Conservation (phyloP, 2,113 vertebrate species). For the Calidris pygmaea region DNA sequence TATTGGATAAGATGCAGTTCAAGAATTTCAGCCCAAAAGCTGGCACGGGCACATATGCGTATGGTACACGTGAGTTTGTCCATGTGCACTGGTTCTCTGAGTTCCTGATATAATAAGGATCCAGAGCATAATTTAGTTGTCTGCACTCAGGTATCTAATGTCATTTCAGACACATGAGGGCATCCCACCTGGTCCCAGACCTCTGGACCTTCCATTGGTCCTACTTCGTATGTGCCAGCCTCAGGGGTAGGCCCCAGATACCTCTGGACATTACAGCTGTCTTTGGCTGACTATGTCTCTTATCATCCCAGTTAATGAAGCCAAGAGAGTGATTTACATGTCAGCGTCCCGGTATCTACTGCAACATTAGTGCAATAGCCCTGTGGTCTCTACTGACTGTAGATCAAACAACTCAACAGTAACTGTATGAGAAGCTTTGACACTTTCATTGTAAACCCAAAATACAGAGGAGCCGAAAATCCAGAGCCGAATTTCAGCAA, state of each 20-base stretch:
- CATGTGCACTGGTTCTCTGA: neutral
- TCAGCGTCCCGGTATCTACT: neutral
- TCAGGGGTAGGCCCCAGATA: neutral
- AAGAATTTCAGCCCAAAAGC: neutral
- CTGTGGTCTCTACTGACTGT: neutral
- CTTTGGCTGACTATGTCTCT: neutral
- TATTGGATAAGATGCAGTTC: neutral
- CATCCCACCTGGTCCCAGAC: neutral
- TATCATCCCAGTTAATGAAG: neutral
- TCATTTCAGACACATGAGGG: neutral
- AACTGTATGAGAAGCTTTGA: neutral
- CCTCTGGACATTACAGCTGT: neutral
- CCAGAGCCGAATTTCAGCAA: neutral
- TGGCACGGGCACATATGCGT: accelerated
- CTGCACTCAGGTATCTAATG: neutral
- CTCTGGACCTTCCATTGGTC: neutral
- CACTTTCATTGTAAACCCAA: neutral
- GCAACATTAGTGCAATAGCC: neutral
- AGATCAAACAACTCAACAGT: neutral
- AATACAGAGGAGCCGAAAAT: neutral
- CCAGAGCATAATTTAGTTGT: neutral
- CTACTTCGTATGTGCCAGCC: neutral
- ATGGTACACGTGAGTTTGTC: accelerated
- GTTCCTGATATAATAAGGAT: neutral
- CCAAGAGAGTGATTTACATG: neutral